Base-by-base conservation (phyloP, 2,797 vertebrate species). In the Alosa sapidissima region DNA sequence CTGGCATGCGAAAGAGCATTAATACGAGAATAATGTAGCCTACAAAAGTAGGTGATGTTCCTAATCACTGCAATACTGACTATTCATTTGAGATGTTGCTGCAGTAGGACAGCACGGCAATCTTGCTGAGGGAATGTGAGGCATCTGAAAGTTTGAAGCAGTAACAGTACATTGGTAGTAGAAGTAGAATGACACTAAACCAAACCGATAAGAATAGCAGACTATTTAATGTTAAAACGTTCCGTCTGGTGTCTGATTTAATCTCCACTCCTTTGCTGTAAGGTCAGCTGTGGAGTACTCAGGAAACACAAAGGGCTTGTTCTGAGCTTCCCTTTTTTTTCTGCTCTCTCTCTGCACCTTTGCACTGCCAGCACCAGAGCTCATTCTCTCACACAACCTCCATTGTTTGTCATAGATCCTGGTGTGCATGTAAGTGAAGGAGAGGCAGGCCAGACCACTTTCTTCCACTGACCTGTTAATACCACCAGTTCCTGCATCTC, bases 381-480 rank as follows among this genome's bases (percentile, higher is more conserved):
- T 47, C 72, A 78, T 45, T 19, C 36, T 16, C 41, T 45, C 72
- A 78, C 72, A 78, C 36, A 19, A 6, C 19, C 41, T 11, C 36
- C 41, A 47, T 45, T 78, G 72, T 21, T 13, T 19, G 72, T 2
- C 11, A 75, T 11, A 75, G 36, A 41, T 75, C 33, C 33, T 75
- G 68, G 11, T 5, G 0, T 47, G 16, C n/a, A 24, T 78, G 72
- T 21, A 16, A 45, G 36, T 19, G 16, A 78, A 16, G 13, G 36
- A 41, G 65, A 72, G 58, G 36, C 72, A 78, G 3, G 36, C 58
- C 41, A 78, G 68, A 72, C 68, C 36, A 3, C n/a, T 72, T 21
- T 78, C 72, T 21, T 78, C 11, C 36, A 47, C 33, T 75, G 72
- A 78, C 36, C 41, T 78, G 72, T 78, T 78, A 78, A 78, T 21